Conservation (phyloP, 1,140 invertebrate genomes). For the Ditylenchus dipsaci region DNA sequence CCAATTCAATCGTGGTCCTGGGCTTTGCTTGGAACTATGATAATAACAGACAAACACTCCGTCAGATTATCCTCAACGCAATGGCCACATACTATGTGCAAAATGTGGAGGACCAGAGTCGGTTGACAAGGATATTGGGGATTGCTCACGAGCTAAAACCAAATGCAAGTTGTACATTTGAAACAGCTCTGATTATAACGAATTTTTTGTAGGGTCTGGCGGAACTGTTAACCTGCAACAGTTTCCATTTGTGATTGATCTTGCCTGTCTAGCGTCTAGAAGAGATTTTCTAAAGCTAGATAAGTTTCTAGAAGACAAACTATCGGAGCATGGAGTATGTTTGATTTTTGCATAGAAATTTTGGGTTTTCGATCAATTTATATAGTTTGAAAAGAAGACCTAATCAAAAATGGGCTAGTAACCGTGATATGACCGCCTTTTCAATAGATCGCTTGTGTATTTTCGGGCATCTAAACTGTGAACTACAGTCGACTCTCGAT, state of each 20-base stretch:
- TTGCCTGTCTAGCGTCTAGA: conserved; percentile 89
- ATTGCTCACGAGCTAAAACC: conserved; percentile 82
- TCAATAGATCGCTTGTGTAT: too few relatives aligned
- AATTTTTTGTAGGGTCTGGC: conserved; percentile 68
- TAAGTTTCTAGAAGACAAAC: conserved; percentile 95
- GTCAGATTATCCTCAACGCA: conserved; percentile 21
- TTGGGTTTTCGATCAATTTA: not conserved
- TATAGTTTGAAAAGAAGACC: not conserved
- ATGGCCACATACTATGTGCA: conserved; percentile 35
- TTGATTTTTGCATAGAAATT: not conserved
- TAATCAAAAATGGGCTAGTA: too few relatives aligned
- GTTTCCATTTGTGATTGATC: conserved; percentile 91
- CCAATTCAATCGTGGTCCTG: conserved; percentile 40
- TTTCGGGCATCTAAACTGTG: not conserved
- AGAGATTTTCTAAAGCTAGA: conserved; percentile 94
- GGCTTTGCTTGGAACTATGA: conserved; percentile 39
- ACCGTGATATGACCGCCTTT: too few relatives aligned
- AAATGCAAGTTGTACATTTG: conserved; percentile 3
- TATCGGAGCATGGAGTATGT: conserved; percentile 71
- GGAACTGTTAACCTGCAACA: conserved; percentile 80
- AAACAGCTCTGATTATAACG: not conserved
- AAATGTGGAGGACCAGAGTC: conserved; percentile 73
- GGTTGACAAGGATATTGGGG: conserved; percentile 83
- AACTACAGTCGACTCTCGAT: too few relatives aligned
- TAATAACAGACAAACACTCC: conserved; percentile 12